These are phyloP conservation scores for Chamaea fasciata DNA, from an alignment of 2,113 vertebrate species.

Conservation along the genomic window DNA sequence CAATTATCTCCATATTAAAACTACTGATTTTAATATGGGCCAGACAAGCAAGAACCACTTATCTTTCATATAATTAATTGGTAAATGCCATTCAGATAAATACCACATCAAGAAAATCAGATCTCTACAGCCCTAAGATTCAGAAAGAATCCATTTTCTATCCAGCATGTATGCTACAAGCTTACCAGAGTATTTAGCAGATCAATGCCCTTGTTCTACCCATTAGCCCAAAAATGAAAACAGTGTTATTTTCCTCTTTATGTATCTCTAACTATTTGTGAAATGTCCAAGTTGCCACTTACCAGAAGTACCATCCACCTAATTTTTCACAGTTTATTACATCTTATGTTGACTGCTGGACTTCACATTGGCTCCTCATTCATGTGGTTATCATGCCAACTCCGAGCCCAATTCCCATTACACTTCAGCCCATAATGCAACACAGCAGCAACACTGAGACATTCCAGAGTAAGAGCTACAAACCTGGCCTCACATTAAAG, in stretches of 20 bases:
- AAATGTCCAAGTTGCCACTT: neutral
- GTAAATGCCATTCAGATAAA: neutral
- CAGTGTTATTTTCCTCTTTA: neutral
- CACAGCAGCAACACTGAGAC: neutral
- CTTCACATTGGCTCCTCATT: neutral
- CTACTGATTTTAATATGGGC: neutral
- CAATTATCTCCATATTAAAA: neutral
- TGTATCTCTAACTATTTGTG: neutral
- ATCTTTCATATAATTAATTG: neutral
- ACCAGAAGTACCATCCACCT: neutral
- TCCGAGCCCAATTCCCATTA: neutral
- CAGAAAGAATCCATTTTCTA: neutral
- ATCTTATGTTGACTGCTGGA: neutral
- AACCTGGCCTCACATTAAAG: fast-evolving
- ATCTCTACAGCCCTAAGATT: neutral
- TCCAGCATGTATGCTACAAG: neutral
- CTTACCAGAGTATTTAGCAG: neutral
- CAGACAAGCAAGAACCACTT: neutral
- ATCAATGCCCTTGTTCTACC: neutral
- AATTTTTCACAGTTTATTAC: neutral
- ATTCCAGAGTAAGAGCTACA: neutral
- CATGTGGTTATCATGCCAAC: neutral
- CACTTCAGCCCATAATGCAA: neutral
- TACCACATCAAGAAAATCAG: neutral
- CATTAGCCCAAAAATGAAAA: neutral